These are phyloP conservation scores for Ligdia adustata DNA, from an alignment of 2,888 invertebrate species.

Conservation along the genomic window DNA sequence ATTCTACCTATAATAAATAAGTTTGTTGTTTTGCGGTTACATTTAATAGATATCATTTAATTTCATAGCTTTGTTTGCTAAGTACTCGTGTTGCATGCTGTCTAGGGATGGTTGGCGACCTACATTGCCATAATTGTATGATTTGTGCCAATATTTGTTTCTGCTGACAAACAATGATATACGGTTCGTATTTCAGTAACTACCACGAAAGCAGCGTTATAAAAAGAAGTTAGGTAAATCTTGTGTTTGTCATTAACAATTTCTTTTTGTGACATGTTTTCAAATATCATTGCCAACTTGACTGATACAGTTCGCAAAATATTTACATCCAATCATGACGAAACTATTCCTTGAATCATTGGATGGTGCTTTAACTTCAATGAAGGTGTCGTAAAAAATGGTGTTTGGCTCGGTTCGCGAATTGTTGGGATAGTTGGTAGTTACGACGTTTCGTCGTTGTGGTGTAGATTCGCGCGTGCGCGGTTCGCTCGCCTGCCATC, in stretches of 20 bases:
- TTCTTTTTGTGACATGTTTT: slow-evolving; percentile 30
- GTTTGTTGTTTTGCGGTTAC: slow-evolving; percentile 15
- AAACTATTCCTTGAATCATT: slow-evolving; percentile 74
- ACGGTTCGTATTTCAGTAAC: background rate
- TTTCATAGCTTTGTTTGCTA: slow-evolving; percentile 38
- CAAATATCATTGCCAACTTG: slow-evolving; percentile 44
- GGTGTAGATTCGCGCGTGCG: slow-evolving; percentile 68
- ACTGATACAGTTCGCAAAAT: slow-evolving; percentile 43
- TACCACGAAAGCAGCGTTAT: slow-evolving; percentile 20
- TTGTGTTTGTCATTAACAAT: slow-evolving; percentile 25
- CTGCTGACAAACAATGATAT: slow-evolving; percentile 10
- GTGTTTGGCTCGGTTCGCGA: slow-evolving; percentile 67
- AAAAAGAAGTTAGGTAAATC: slow-evolving; percentile 24
- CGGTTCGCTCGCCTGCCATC: slow-evolving; percentile 59
- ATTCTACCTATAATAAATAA: slow-evolving; percentile 2
- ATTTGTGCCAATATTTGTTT: slow-evolving; percentile 24
- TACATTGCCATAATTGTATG: slow-evolving; percentile 44
- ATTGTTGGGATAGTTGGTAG: slow-evolving; percentile 68
- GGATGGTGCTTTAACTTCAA: slow-evolving; percentile 44
- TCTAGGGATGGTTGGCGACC: slow-evolving; percentile 47
- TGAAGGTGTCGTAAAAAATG: slow-evolving; percentile 54
- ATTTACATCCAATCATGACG: slow-evolving; percentile 54
- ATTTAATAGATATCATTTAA: slow-evolving; percentile 33
- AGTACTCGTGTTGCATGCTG: slow-evolving; percentile 39
- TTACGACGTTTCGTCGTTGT: slow-evolving; percentile 56